Evolutionary conservation across 2,888 invertebrate genomes (phyloP), one percentile per base, ranked within the genome.

Genomic region (Dryocosmus kuriphilus): DNA sequence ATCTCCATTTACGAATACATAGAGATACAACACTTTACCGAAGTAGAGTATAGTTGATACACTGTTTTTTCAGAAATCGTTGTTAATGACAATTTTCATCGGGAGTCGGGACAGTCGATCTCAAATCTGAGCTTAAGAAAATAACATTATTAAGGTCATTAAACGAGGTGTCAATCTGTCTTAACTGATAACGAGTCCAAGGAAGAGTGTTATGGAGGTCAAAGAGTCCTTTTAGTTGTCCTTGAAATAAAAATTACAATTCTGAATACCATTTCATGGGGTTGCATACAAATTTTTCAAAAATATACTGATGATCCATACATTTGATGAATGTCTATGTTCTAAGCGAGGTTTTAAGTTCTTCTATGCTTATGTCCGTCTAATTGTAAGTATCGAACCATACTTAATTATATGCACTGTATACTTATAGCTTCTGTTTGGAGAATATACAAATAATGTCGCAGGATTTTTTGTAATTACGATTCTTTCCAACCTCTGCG

Each of bases 111-210:
- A n/a, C n/a, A n/a, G n/a, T n/a, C n/a, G n/a, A n/a, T n/a, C n/a
- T 55, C n/a, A n/a, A 7, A 55, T 55, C n/a, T 51, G n/a, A n/a
- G n/a, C 51, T 55, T 22, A 7, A 55, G 9, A 7, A 16, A 41
- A n/a, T 55, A 41, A 55, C 51, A 55, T n/a, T 51, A 51, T n/a
- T 8, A 55, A 55, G n/a, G 51, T 55, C 51, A 55, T 55, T 55
- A 55, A 55, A 8, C 51, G 51, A 55, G 51, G 19, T 55, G 51
- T n/a, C 51, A 55, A 55, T 55, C n/a, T n/a, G 51, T 55, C n/a
- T 8, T 55, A 22, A 11, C 19, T 55, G 1, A 55, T 55, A n/a
- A 55, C 51, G 9, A 55, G 51, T 55, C n/a, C 51, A 55, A 55
- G 51, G n/a, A 55, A 55, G 51, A 55, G 8, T 9, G n/a, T 55